These are phyloP conservation scores for Furnarius figulus DNA, from an alignment of 2,113 vertebrate species.

Conservation along the genomic window DNA sequence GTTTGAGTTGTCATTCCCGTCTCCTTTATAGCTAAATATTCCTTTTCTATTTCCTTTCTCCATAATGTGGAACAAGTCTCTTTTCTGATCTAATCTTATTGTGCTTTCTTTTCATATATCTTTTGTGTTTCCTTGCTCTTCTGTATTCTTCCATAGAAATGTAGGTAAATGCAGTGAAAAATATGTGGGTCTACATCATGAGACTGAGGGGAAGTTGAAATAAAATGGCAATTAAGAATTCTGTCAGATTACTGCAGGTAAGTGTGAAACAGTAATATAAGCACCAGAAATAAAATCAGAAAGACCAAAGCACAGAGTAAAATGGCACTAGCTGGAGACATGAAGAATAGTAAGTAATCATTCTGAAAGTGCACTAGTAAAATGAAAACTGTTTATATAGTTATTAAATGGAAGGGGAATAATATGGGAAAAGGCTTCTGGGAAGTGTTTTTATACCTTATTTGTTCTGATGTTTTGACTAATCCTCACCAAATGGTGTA, in stretches of 20 bases:
- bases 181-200: not conserved
- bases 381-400: not conserved
- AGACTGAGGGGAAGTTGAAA: not conserved
- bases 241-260: not conserved
- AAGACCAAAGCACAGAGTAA: not conserved
- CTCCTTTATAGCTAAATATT: not conserved
- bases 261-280: not conserved
- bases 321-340: not conserved
- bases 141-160: not conserved
- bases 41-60: not conserved
- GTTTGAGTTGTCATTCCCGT: not conserved
- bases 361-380: not conserved
- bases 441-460: not conserved
- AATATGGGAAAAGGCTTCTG: not conserved
- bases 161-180: not conserved
- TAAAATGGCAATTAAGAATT: not conserved
- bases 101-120: not conserved
- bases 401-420: not conserved
- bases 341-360: not conserved
- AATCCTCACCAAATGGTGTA: not conserved
- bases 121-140: not conserved
- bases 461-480: not conserved
- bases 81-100: not conserved
- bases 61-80: not conserved
- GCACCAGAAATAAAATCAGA: not conserved